A percentile compares a stretch with the other conserved stretches of the same genome.
phyloP scores from a whole-genome alignment of 2,113 vertebrate genomes.

The Indicator indicator region DNA sequence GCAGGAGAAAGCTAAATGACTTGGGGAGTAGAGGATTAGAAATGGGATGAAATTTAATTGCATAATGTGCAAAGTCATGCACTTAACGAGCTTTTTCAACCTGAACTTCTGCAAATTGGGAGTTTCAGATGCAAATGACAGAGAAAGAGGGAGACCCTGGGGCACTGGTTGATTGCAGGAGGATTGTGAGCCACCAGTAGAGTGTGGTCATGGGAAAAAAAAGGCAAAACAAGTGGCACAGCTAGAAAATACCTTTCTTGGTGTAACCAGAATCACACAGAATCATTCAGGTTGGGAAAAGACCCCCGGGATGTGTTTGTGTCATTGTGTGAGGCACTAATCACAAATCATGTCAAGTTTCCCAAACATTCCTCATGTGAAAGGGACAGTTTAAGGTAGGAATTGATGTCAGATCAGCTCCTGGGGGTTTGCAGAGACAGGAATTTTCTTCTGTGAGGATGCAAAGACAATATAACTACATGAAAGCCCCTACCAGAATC shows the following conservation, averaged over 20 bases:
- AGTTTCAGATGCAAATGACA: constrained; percentile 34
- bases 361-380: neutral
- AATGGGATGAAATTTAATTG: constrained; percentile 61
- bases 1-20: constrained; percentile 53
- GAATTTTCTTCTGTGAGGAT: neutral
- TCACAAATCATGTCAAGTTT: neutral
- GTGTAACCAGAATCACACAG: neutral
- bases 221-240: neutral
- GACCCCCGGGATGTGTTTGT: neutral
- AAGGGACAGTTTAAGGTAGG: neutral
- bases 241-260: neutral
- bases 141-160: neutral
- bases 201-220: neutral
- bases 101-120: constrained; percentile 59
- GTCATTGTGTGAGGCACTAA: neutral
- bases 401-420: neutral
- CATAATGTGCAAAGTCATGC: constrained; percentile 52
- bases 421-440: neutral
- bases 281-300: too few relatives aligned
- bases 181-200: neutral
- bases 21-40: constrained; percentile 54
- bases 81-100: constrained; percentile 36
- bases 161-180: neutral
- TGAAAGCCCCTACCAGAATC: neutral
- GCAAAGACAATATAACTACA: neutral